Conservation (phyloP, 2,113 vertebrate genomes). For the Pomatostomus ruficeps region DNA sequence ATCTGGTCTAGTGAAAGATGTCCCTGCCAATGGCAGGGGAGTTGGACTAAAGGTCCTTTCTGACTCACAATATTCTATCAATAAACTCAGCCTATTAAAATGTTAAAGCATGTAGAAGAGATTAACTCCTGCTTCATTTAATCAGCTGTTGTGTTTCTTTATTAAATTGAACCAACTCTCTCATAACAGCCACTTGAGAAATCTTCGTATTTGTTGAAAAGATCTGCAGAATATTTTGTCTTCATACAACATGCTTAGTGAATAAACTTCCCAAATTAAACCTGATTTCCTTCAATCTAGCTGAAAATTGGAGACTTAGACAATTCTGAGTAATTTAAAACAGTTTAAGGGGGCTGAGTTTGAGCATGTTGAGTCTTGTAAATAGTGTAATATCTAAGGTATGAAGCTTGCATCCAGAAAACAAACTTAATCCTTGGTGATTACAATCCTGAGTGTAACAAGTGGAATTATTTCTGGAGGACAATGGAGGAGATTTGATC, state of each 20-base stretch:
- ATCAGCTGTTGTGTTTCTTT: not conserved
- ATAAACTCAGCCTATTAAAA: not conserved
- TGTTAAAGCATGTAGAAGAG: not conserved
- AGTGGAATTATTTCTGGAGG: not conserved
- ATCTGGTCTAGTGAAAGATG: not conserved
- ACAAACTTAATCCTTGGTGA: not conserved
- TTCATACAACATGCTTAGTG: not conserved
- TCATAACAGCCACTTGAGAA: not conserved
- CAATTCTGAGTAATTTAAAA: not conserved
- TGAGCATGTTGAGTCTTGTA: not conserved
- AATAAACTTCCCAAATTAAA: not conserved
- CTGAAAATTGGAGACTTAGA: not conserved
- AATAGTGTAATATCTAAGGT: not conserved
- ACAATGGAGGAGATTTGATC: not conserved
- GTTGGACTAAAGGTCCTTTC: not conserved
- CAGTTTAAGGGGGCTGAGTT: not conserved
- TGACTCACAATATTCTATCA: not conserved
- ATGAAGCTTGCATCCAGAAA: not conserved
- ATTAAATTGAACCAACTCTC: not conserved
- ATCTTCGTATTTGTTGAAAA: not conserved
- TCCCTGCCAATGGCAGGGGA: not conserved
- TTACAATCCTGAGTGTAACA: not conserved
- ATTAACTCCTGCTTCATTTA: not conserved
- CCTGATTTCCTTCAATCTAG: not conserved
- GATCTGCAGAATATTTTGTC: not conserved